Percentiles rank a stretch among this genome's conserved stretches.
Evolutionary conservation across 2,888 invertebrate genomes (phyloP).

Genomic region (Cordilura impudica): DNA sequence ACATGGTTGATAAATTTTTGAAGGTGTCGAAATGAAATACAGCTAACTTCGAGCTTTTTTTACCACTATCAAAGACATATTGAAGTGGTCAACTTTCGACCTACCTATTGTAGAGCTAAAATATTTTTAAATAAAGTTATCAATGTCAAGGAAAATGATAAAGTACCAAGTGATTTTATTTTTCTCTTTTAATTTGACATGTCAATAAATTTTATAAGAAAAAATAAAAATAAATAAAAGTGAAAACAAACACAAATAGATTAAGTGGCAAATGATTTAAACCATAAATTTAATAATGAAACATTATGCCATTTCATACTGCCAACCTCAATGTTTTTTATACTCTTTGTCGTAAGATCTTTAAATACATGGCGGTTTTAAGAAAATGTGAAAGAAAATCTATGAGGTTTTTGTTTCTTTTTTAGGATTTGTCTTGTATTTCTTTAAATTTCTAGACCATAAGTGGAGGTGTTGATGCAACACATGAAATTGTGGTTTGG

Average conservation of each 20-base stretch:
- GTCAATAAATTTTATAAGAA: slow-evolving; percentile 16
- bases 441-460: neutral
- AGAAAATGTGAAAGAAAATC: neutral
- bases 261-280: slow-evolving; percentile 43
- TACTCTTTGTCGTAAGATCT: slow-evolving; percentile 23
- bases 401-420: slow-evolving; percentile 32
- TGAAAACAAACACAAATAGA: slow-evolving; percentile 18
- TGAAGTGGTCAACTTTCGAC: neutral
- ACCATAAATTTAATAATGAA: slow-evolving; percentile 1
- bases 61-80: neutral
- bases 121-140: slow-evolving; percentile 51
- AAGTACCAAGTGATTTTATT: slow-evolving; percentile 18
- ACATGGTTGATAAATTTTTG: slow-evolving; percentile 58
- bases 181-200: slow-evolving; percentile 1
- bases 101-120: neutral
- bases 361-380: slow-evolving; percentile 30
- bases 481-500: slow-evolving; percentile 45
- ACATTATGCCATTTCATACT: neutral
- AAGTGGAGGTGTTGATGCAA: slow-evolving; percentile 49
- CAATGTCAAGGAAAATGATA: slow-evolving; percentile 58
- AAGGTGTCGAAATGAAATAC: slow-evolving; percentile 52
- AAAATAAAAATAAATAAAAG: slow-evolving; percentile 20
- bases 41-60: slow-evolving; percentile 39
- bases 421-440: neutral
- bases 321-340: slow-evolving; percentile 29